Evolutionary conservation across 2,797 vertebrate species (phyloP), one percentile per base, ranked within the genome.

Genomic region (Sparus aurata): DNA sequence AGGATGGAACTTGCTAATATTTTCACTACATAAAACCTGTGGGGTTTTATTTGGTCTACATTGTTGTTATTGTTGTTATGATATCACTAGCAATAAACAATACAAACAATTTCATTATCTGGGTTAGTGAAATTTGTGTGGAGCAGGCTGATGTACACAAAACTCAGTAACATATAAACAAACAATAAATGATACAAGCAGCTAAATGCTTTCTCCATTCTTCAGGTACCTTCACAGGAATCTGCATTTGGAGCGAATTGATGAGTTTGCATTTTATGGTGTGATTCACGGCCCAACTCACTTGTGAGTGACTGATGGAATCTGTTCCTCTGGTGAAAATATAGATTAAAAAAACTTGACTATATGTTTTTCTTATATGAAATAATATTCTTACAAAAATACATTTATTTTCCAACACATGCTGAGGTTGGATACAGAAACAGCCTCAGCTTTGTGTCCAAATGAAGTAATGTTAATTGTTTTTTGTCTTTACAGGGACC

Each of bases 191-290:
- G 38, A 38, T 38, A 10, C 34, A 38, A 38, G 38, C 9, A 38
- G 38, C 38, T 38, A 38, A 38, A 38, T 38, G 38, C 10, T 1
- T 53, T 49, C 11, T 83, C 50, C 20, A 16, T 69, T 84, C 49
- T 91, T 72, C 82, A 98, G 97, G 76, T 96, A 96, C 84, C 94
- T 97, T 72, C 94, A 97, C 86, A 96, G 96, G 86, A 98, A 98
- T 85, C 93, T 94, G 73, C 90, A 95, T 80, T 83, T 98, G 88
- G 89, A 92, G 72, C 82, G 83, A 71, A 96, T 98, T 54, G 93
- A 96, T 77, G 94, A 97, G 11, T 94, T 96, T 23, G 95, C 96
- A 50, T 98, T 98, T 92, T 82, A 93, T 84, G 96, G 96, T 17
- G 95, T 94, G n/a, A 78, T 95, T 69, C 94, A 88, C 38, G 97